Evolutionary conservation across 2,113 vertebrate species (phyloP).

Genomic region (Casuarius casuarius): DNA sequence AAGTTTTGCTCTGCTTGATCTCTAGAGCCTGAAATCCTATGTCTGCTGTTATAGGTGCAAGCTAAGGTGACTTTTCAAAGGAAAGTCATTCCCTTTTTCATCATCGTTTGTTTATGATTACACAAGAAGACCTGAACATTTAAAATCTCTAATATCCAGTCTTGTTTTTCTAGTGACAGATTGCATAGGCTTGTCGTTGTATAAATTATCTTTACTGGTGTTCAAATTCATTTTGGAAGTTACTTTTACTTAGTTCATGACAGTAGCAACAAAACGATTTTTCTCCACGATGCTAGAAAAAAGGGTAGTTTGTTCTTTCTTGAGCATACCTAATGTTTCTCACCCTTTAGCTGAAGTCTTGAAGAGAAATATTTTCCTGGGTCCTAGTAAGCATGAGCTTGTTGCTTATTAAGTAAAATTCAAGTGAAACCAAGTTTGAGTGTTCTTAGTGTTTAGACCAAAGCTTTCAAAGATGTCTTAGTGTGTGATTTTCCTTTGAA

Average conservation of each 20-base stretch:
- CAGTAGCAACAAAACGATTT: background rate
- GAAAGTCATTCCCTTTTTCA: background rate
- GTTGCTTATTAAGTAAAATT: constrained; percentile 46
- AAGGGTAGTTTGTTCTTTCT: background rate
- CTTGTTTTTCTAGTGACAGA: background rate
- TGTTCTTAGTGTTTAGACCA: constrained; percentile 20
- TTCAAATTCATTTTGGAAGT: background rate
- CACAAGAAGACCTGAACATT: background rate
- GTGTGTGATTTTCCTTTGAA: constrained; percentile 49
- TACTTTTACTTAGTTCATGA: background rate
- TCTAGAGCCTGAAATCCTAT: constrained; percentile 12
- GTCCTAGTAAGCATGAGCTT: background rate
- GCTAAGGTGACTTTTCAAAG: background rate
- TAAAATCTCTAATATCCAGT: background rate
- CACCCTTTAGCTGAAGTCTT: background rate
- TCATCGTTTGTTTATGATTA: background rate
- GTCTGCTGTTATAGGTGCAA: background rate
- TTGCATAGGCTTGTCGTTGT: background rate
- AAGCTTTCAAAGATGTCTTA: constrained; percentile 40
- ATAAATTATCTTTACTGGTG: background rate
- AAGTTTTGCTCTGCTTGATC: constrained; percentile 27
- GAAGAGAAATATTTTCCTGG: background rate
- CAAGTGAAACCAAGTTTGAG: constrained; percentile 39
- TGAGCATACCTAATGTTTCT: background rate
- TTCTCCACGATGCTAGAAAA: background rate